These are phyloP conservation scores for Macrotrachela quadricornifera DNA, from an alignment of 1,140 invertebrate species.

Conservation along the genomic window DNA sequence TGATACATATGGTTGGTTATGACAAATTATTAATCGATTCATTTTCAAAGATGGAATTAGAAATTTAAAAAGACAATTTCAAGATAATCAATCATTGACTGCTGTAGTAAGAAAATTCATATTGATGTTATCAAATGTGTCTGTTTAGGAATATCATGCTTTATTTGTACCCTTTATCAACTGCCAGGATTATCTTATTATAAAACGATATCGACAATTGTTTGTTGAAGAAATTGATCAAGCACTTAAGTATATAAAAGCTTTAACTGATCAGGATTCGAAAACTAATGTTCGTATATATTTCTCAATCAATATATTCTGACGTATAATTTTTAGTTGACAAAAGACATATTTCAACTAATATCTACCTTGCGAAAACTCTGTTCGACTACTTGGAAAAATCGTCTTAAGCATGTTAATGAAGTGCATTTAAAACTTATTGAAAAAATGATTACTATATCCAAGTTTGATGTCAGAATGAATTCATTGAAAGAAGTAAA, in stretches of 20 bases:
- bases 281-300: slow-evolving; percentile 28
- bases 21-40: slow-evolving; percentile 14
- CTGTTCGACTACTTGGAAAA: slow-evolving; percentile 31
- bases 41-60: too few species aligned
- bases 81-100: too few species aligned
- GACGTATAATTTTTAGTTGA: slow-evolving; percentile 23
- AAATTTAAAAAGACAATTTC: too few species aligned
- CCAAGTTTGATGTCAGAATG: slow-evolving; percentile 38
- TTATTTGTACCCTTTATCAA: too few species aligned
- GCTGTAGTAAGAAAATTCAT: too few species aligned
- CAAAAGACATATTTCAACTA: slow-evolving; percentile 31
- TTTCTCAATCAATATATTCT: background rate
- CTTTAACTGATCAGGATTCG: slow-evolving; percentile 30
- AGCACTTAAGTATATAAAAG: slow-evolving; percentile 27
- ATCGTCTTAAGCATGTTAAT: slow-evolving; percentile 28
- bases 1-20: slow-evolving; percentile 25
- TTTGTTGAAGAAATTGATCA: slow-evolving; percentile 15
- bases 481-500: slow-evolving; percentile 35
- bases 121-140: background rate
- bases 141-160: too few species aligned
- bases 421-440: slow-evolving; percentile 32
- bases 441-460: slow-evolving; percentile 34
- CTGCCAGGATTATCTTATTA: too few species aligned
- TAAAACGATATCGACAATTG: too few species aligned
- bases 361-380: slow-evolving; percentile 32